phyloP scores from a whole-genome alignment of 92 coral and sea anemone species.

The Desmophyllum pertusum region DNA sequence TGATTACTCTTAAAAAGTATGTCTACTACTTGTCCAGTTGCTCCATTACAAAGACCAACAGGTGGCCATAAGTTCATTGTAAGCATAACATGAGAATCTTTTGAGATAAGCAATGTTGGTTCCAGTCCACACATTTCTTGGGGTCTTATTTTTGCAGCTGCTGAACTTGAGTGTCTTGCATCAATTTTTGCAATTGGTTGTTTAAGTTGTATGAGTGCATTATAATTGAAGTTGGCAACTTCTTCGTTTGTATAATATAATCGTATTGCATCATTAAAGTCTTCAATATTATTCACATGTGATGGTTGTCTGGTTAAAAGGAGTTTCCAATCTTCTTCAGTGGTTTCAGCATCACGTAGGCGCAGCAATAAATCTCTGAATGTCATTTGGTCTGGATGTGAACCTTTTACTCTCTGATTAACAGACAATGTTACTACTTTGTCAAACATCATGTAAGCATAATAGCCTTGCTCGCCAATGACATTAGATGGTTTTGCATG shows the following conservation, averaged over 20 bases:
- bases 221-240: conserved; percentile 53
- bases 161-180: conserved; percentile 59
- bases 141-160: conserved; percentile 45
- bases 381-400: conserved; percentile 34
- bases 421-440: conserved; percentile 38
- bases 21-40: conserved; percentile 44
- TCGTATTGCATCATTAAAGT: conserved; percentile 37
- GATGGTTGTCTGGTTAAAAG: conserved; percentile 63
- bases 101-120: conserved; percentile 57
- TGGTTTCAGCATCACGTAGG: conserved; percentile 40
- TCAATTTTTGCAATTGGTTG: conserved; percentile 59
- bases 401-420: conserved; percentile 48
- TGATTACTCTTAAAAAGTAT: conserved; percentile 44
- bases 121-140: conserved; percentile 63
- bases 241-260: conserved; percentile 68
- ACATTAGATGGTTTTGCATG: conserved; percentile 53
- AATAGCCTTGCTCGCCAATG: conserved; percentile 57
- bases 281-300: conserved; percentile 26
- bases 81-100: conserved; percentile 51
- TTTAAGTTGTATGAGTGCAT: conserved; percentile 30
- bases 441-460: conserved; percentile 47
- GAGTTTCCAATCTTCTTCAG: conserved; percentile 56
- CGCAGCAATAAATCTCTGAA: conserved; percentile 44
- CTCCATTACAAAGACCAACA: conserved; percentile 61
- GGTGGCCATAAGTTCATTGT: conserved; percentile 63